Base-by-base conservation (phyloP, 2,797 vertebrate species). In the Periophthalmus magnuspinnatus region DNA sequence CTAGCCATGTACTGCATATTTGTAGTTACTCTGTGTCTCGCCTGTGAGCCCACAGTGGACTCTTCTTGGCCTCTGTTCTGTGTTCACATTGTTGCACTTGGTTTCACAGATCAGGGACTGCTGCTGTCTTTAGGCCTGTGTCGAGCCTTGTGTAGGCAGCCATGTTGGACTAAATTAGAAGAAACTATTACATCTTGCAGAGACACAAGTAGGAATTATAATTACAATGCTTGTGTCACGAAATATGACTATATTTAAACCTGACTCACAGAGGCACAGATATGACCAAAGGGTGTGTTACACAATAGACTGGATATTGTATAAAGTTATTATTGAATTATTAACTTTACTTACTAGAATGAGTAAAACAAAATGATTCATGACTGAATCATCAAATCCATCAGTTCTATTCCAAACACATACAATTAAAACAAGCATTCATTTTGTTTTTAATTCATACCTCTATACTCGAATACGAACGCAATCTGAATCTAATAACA, bases 81-180 rank as follows among this genome's bases (percentile, higher is more conserved):
- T 45, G 41, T 45, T 45, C 13, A 45, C 3, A 45, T 45, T 45
- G 11, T 45, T 45, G 13, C 41, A 45, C 41, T 45, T 45, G 13
- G 13, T 45, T 41, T 62, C 34, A 17, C 36, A 21, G 36, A 62
- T 38, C 59, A 38, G 36, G 11, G 59, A 58, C 24, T 58, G 36
- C n/a, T 21, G 59, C 36, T 45, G 9, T 45, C 36, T 45, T 41
- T 22, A 38, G 38, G 21, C 60, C 60, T 41, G 1, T 63, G 61
- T 5, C 13, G 19, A 24, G n/a, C 19, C 59, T 36, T n/a, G 32
- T 34, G 58, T 60, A 34, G 22, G 33, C 32, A 36, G 17, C 28
- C 16, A 59, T 33, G 57, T 59, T 59, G 57, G 32, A 33, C 57
- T 59, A 59, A 59, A 60, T 36, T 19, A 60, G 17, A 17, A 36